phyloP scores from a whole-genome alignment of 2,797 vertebrate genomes.

The Bradypodion ventrale region DNA sequence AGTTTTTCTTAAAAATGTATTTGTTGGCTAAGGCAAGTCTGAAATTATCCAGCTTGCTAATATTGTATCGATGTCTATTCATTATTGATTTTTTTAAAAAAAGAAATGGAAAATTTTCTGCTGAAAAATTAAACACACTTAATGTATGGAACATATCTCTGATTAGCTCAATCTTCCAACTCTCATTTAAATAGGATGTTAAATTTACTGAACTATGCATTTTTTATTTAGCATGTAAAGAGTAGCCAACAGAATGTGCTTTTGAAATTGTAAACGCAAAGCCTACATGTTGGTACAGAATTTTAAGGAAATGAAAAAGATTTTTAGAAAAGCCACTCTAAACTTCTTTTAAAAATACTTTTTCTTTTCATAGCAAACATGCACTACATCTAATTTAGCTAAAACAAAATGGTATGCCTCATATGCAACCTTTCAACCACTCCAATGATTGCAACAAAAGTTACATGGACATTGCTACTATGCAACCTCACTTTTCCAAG shows the following conservation, averaged over 20 bases:
- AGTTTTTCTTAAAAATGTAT: too few relatives aligned
- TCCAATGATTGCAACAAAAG: neutral
- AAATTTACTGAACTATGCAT: neutral
- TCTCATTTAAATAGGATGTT: neutral
- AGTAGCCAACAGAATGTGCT: neutral
- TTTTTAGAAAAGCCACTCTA: neutral
- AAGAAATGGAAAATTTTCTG: too few relatives aligned
- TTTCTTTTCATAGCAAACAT: neutral
- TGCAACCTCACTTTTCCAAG: neutral
- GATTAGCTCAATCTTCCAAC: neutral
- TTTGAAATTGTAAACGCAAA: neutral
- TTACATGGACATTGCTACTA: neutral
- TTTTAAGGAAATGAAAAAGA: neutral
- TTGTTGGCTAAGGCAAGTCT: too few relatives aligned
- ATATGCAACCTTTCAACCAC: conserved; percentile 4
- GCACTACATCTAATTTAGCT: conserved; percentile 5
- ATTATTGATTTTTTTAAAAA: too few relatives aligned
- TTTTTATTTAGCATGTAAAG: neutral
- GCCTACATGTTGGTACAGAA: neutral
- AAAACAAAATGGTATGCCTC: conserved; percentile 25
- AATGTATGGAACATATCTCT: neutral
- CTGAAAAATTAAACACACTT: too few relatives aligned
- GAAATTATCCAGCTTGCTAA: too few relatives aligned
- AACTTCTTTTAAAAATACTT: conserved; percentile 6
- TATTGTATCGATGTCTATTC: too few relatives aligned